Conservation (phyloP, 2,113 vertebrate species). For the Percopsis transmontana region DNA sequence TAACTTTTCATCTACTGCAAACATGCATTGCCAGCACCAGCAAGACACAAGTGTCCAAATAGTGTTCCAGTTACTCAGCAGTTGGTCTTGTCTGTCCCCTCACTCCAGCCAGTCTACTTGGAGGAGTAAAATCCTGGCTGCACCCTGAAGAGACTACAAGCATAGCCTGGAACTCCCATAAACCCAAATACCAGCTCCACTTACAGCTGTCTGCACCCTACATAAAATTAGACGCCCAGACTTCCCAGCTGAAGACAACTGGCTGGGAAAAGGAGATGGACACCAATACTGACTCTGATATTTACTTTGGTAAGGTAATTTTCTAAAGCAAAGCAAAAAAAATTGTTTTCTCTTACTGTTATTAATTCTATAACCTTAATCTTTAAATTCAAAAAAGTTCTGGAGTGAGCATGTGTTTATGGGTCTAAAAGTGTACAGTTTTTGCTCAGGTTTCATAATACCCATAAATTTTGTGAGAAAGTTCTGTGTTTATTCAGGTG, state of each 20-base stretch:
- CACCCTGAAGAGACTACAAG: slow-evolving; percentile 24
- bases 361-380: neutral
- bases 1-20: too few species aligned
- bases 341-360: neutral
- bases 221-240: slow-evolving; percentile 1
- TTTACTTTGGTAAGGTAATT: slow-evolving; percentile 52
- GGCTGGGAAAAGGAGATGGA: slow-evolving; percentile 44
- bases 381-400: neutral
- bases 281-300: neutral
- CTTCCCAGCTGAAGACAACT: slow-evolving; percentile 20
- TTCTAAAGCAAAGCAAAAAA: neutral
- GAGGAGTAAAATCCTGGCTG: slow-evolving; percentile 23
- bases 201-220: slow-evolving; percentile 61
- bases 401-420: neutral
- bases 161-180: slow-evolving; percentile 24
- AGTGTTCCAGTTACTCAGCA: neutral
- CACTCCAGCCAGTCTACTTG: neutral
- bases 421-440: neutral
- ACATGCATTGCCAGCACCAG: neutral
- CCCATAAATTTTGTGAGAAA: neutral
- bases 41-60: neutral
- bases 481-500: neutral
- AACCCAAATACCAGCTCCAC: slow-evolving; percentile 43
- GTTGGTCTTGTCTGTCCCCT: slow-evolving; percentile 9
- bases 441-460: neutral